phyloP scores from a whole-genome alignment of 2,113 vertebrate species.

The Elephantulus edwardii region DNA sequence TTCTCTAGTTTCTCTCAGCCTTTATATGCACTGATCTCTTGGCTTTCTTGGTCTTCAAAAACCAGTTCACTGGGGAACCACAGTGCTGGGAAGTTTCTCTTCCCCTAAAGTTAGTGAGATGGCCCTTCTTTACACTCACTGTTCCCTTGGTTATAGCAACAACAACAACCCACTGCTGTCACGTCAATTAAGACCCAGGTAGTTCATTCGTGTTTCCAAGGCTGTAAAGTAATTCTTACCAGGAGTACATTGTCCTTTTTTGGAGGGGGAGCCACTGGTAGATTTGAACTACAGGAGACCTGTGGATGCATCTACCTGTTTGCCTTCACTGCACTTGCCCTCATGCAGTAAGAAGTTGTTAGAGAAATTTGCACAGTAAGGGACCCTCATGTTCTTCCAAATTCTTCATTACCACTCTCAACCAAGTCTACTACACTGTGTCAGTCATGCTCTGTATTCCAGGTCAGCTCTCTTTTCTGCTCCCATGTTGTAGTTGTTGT shows the following conservation, averaged over 20 bases:
- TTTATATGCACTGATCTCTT: not conserved
- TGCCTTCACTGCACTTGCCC: not conserved
- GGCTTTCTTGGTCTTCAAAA: not conserved
- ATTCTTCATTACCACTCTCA: not conserved
- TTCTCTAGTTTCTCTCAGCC: not conserved
- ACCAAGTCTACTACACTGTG: accelerated
- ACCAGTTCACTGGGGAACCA: not conserved
- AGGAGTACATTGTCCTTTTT: too few relatives aligned
- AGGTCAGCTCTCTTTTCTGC: not conserved
- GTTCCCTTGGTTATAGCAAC: too few relatives aligned
- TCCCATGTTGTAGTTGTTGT: too few relatives aligned
- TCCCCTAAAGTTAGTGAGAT: not conserved
- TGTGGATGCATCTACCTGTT: too few relatives aligned
- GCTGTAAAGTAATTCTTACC: too few relatives aligned
- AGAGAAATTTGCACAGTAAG: not conserved
- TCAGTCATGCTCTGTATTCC: not conserved
- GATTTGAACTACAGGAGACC: too few relatives aligned
- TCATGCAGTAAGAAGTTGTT: not conserved
- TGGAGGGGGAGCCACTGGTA: too few relatives aligned
- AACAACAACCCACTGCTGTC: not conserved
- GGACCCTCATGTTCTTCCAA: not conserved
- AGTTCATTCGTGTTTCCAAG: too few relatives aligned
- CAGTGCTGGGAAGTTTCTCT: not conserved
- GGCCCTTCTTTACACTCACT: not conserved
- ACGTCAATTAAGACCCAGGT: too few relatives aligned